Percentiles rank a stretch among this genome's conserved stretches.
Conservation (phyloP, 2,113 vertebrate species). For the Amblyornis subalaris region DNA sequence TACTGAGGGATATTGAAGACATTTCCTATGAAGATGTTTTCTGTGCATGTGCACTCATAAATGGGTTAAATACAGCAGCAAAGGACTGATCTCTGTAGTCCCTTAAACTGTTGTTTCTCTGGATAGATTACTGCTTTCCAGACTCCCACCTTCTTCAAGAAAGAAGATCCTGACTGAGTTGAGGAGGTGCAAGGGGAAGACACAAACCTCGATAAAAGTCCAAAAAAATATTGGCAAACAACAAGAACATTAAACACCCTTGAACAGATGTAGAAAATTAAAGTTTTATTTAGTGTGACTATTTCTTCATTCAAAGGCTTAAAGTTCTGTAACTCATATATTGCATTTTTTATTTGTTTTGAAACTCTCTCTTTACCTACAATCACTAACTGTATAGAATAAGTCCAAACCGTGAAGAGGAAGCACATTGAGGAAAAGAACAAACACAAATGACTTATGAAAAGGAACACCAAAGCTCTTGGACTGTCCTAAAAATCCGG, state of each 20-base stretch:
- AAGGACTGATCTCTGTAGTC: background rate
- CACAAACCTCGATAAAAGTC: background rate
- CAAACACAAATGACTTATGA: rapidly evolving
- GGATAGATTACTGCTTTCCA: background rate
- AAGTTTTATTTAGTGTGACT: background rate
- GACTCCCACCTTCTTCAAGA: background rate
- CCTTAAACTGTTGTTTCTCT: background rate
- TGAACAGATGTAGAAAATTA: background rate
- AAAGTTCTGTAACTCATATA: background rate
- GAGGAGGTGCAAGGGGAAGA: background rate
- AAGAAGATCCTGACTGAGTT: background rate
- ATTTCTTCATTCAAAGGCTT: background rate
- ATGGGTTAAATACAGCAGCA: background rate
- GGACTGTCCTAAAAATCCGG: background rate
- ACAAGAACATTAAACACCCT: background rate
- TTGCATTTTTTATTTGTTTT: background rate
- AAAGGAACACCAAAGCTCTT: background rate
- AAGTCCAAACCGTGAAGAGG: background rate
- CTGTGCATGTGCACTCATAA: background rate
- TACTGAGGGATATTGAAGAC: background rate
- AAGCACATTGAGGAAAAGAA: background rate
- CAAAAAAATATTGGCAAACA: background rate
- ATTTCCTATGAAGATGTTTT: background rate
- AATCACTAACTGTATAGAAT: background rate
- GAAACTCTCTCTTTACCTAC: background rate